phyloP scores from a whole-genome alignment of 2,797 vertebrate genomes.

The Craterocephalus amniculus region DNA sequence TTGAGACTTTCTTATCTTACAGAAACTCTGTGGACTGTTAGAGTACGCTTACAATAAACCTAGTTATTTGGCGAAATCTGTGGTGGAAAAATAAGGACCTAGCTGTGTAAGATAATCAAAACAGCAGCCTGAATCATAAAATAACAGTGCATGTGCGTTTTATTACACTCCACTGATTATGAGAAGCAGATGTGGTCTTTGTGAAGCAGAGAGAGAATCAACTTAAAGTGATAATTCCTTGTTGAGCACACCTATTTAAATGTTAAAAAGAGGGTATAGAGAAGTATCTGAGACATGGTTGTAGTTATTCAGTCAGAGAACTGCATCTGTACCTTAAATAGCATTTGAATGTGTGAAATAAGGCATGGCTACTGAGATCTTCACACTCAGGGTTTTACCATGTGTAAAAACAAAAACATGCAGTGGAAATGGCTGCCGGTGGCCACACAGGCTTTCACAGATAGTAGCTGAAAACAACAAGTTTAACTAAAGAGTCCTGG shows the following conservation, averaged over 20 bases:
- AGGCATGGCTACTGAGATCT: conserved; percentile 35
- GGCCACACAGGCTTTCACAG: conserved; percentile 16
- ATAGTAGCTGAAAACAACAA: not conserved
- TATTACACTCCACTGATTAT: conserved; percentile 19
- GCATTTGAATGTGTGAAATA: conserved; percentile 57
- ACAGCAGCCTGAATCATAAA: conserved; percentile 29
- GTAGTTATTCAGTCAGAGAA: not conserved
- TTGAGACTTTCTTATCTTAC: conserved; percentile 59
- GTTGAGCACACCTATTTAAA: conserved; percentile 17
- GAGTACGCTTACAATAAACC: conserved; percentile 35
- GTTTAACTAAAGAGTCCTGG: not conserved
- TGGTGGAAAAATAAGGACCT: conserved; percentile 14
- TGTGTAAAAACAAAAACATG: conserved; percentile 56
- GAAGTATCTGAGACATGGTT: conserved; percentile 12
- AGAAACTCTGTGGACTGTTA: conserved; percentile 37
- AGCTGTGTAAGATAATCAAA: conserved; percentile 24
- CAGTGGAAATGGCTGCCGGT: conserved; percentile 20
- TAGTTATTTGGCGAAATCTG: conserved; percentile 16
- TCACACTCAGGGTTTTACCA: conserved; percentile 52
- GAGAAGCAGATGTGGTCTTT: conserved; percentile 30
- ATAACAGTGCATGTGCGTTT: conserved; percentile 23
- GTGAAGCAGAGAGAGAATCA: conserved; percentile 16
- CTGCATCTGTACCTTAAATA: conserved; percentile 5
- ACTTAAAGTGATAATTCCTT: conserved; percentile 23
- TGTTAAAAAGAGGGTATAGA: conserved; percentile 1